These are phyloP conservation scores for Oriolus oriolus DNA, from an alignment of 2,113 vertebrate genomes.

Conservation along the genomic window DNA sequence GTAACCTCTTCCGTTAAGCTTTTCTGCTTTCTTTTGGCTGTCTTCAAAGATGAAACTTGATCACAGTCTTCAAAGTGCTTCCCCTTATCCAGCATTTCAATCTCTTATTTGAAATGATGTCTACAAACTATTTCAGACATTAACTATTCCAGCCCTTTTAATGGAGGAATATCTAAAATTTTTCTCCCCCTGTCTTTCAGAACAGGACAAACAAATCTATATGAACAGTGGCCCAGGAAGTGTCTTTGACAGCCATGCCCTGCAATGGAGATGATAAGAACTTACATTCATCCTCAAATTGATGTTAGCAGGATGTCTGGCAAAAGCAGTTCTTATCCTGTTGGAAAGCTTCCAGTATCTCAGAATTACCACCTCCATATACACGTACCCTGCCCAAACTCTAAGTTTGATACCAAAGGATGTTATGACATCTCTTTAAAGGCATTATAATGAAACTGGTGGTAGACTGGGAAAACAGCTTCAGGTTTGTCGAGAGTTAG, in stretches of 20 bases:
- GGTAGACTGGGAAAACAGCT: background rate
- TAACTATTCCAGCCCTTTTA: background rate
- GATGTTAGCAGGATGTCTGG: background rate
- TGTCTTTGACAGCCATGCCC: background rate
- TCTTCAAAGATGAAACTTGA: constrained; percentile 17
- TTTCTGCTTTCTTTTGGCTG: background rate
- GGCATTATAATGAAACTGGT: background rate
- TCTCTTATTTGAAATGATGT: constrained; percentile 11
- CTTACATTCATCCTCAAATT: background rate
- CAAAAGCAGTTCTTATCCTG: background rate
- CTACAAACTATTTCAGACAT: background rate
- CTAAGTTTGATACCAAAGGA: background rate
- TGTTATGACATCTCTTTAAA: background rate
- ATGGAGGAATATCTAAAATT: background rate
- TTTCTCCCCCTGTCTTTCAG: background rate
- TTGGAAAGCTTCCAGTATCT: background rate
- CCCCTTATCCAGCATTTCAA: constrained; percentile 21
- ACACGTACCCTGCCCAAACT: background rate
- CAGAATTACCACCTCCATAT: background rate
- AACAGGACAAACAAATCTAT: background rate
- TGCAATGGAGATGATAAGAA: constrained; percentile 4
- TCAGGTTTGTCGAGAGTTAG: background rate
- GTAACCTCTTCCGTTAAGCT: constrained; percentile 27
- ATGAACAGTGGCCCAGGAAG: background rate
- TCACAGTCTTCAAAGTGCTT: constrained; percentile 26